phyloP scores from a whole-genome alignment of 2,888 invertebrate genomes.

The Melinaea marsaeus region DNA sequence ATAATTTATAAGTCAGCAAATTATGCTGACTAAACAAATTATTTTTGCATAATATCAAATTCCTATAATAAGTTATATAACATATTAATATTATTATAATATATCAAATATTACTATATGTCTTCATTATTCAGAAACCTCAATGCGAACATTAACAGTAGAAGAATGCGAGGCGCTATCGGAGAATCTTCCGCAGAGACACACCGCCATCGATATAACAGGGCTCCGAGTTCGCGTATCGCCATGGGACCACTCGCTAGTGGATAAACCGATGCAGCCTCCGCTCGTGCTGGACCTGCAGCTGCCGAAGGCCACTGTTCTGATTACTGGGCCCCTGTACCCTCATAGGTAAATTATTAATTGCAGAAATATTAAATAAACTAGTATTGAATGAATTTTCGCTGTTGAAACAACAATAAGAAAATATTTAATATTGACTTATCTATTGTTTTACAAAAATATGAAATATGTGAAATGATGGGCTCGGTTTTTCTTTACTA shows the following conservation, averaged over 20 bases:
- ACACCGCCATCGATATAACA: constrained; percentile 39
- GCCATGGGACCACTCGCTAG: constrained; percentile 51
- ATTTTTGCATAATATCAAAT: too few relatives aligned
- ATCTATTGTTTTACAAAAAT: too few relatives aligned
- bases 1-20: too few relatives aligned
- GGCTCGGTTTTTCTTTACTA: too few relatives aligned
- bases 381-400: background rate
- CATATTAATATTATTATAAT: too few relatives aligned
- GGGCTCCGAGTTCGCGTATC: constrained; percentile 42
- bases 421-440: background rate
- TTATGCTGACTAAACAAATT: too few relatives aligned
- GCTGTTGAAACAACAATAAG: background rate
- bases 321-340: constrained; percentile 52
- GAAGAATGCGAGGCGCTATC: constrained; percentile 62
- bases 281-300: constrained; percentile 44
- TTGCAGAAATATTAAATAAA: background rate
- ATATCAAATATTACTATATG: background rate
- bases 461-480: too few relatives aligned
- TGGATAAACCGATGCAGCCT: constrained; percentile 35
- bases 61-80: too few relatives aligned
- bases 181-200: constrained; percentile 57
- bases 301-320: constrained; percentile 38
- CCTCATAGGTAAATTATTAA: constrained; percentile 52
- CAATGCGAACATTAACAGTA: constrained; percentile 54
- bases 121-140: constrained; percentile 37